phyloP scores from a whole-genome alignment of 2,113 vertebrate genomes.

The Phrynocephalus versicolor region DNA sequence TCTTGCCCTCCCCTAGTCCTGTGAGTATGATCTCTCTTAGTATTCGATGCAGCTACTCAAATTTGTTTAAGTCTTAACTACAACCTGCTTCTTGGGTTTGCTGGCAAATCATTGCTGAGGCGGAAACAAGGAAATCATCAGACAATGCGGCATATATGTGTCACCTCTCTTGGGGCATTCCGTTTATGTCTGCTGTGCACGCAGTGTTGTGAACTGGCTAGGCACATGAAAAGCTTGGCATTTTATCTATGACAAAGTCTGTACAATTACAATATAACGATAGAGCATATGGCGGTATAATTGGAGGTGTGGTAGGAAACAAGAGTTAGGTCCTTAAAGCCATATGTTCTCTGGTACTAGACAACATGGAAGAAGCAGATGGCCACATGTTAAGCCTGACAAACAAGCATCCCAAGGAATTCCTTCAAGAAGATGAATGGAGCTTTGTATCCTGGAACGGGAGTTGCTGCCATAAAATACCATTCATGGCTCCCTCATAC shows the following conservation, averaged over 20 bases:
- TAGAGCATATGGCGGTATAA: conserved; percentile 59
- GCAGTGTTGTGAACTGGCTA: conserved; percentile 48
- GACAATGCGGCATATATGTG: neutral
- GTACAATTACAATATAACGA: conserved; percentile 60
- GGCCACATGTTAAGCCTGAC: conserved; percentile 32
- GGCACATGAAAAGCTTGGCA: conserved; percentile 57
- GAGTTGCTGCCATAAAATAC: neutral
- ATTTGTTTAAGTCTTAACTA: conserved; percentile 12
- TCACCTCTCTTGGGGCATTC: conserved; percentile 23
- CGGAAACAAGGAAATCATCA: conserved; percentile 27
- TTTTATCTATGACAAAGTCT: conserved; percentile 59
- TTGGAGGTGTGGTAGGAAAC: conserved; percentile 69
- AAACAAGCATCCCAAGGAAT: conserved; percentile 29
- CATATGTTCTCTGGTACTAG: conserved; percentile 55
- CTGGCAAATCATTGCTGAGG: neutral
- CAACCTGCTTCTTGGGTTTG: conserved; percentile 1
- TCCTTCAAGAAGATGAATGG: conserved; percentile 22
- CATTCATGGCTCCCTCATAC: neutral
- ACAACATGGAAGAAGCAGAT: conserved; percentile 48
- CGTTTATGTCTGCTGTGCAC: conserved; percentile 42
- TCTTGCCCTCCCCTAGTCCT: neutral
- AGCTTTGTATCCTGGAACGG: neutral
- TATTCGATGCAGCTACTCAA: conserved; percentile 11
- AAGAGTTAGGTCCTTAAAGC: conserved; percentile 50
- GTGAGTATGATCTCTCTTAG: conserved; percentile 26